phyloP scores from a whole-genome alignment of 30 jellyfish, hydroid and myxozoan genomes.

The Hydractinia echinata region DNA sequence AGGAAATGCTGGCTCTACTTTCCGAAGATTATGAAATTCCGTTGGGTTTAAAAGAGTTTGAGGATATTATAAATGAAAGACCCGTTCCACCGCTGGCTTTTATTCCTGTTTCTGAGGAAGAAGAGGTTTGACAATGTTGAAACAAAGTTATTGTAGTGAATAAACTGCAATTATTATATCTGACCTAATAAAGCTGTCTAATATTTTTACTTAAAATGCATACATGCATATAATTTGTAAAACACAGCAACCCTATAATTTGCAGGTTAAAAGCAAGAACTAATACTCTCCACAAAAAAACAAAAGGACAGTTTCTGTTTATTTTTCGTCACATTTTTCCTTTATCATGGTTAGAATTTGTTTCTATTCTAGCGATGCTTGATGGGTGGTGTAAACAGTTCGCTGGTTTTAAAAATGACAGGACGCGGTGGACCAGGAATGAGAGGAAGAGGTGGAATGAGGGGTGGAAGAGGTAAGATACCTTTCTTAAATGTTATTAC shows the following conservation, averaged over 20 bases:
- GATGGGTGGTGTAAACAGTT: conserved; percentile 96
- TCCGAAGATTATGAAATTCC: conserved; percentile 59
- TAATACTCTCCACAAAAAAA: too few species aligned
- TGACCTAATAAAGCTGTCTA: background rate
- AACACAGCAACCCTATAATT: too few species aligned
- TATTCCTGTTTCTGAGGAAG: conserved; percentile 85
- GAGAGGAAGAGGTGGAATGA: conserved; percentile 86
- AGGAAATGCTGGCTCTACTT: conserved; percentile 91
- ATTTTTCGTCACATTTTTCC: too few species aligned
- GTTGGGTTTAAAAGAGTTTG: conserved; percentile 72
- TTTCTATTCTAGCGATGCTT: conserved; percentile 59
- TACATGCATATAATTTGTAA: too few species aligned
- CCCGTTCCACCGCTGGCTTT: conserved; percentile 85
- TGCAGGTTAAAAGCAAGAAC: too few species aligned
- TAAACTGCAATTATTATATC: background rate
- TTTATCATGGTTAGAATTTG: too few species aligned
- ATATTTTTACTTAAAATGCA: too few species aligned
- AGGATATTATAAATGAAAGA: conserved; percentile 68
- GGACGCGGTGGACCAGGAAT: conserved; percentile 93
- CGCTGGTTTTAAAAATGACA: conserved; percentile 63
- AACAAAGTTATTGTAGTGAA: background rate
- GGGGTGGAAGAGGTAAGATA: conserved; percentile 65
- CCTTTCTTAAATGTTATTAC: too few species aligned
- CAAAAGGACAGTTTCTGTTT: too few species aligned
- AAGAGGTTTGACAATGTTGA: conserved; percentile 54